Evolutionary conservation across 2,888 invertebrate species (phyloP).

Genomic region (Campopleginae sp.): DNA sequence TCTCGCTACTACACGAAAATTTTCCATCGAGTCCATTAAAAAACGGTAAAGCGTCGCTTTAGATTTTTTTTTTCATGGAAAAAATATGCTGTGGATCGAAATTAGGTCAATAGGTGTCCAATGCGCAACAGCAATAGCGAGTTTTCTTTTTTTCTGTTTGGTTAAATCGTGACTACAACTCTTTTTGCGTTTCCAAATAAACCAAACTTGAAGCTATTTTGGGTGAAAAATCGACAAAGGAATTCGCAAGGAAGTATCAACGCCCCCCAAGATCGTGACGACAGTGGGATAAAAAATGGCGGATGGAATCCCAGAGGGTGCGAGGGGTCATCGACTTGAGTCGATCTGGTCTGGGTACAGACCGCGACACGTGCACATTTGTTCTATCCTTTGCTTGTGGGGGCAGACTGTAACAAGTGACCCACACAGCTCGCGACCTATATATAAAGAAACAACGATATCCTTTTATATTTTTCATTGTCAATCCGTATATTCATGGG

Average conservation of each 20-base stretch:
- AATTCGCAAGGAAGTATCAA: conserved; percentile 6
- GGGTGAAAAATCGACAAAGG: not conserved
- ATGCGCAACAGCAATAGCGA: not conserved
- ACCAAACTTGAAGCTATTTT: not conserved
- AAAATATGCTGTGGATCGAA: not conserved
- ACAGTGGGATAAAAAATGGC: conserved; percentile 29
- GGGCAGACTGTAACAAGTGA: conserved; percentile 38
- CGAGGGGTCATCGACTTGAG: conserved; percentile 31
- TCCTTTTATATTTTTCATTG: not conserved
- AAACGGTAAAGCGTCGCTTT: not conserved
- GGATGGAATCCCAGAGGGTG: conserved; percentile 27
- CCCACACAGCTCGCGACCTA: conserved; percentile 27
- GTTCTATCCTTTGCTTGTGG: conserved; percentile 4
- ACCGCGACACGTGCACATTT: conserved; percentile 38
- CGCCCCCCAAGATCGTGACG: not conserved
- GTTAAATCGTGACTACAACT: not conserved
- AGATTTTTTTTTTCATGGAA: not conserved
- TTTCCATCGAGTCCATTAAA: not conserved
- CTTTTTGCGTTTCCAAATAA: not conserved
- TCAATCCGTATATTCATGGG: conserved; percentile 2
- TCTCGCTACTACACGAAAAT: conserved; percentile 13
- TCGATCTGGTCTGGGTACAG: conserved; percentile 23
- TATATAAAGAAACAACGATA: conserved; percentile 21
- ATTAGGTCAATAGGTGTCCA: not conserved
- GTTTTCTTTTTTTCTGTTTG: not conserved